Evolutionary conservation across 2,113 vertebrate species (phyloP), one percentile per base, ranked within the genome.

Genomic region (Labeo rohita): DNA sequence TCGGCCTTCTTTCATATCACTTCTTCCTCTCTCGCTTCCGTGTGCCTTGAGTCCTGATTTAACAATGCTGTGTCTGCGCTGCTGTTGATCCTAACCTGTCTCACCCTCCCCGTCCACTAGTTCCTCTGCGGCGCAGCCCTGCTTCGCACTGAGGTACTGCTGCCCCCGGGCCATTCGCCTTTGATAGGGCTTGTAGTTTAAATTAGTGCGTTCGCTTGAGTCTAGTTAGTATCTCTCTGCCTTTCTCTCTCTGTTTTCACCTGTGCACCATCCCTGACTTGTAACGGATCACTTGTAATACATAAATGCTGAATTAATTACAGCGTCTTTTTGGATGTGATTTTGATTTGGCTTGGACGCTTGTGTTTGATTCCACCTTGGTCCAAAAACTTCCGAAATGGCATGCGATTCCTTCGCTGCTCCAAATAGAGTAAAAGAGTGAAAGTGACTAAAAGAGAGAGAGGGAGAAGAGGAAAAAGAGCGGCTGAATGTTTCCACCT

Each of bases 401-500:
- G 79, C 59, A 83, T 63, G 63, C 43, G 4, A n/a, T 65, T 68
- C 12, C 16, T 82, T 47, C 10, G 1, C 63, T 68, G 23, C 63
- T 52, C 45, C 47, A 70, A 73, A 86, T 54, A 39, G 50, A 49
- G 54, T 45, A 36, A 43, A 63, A 21, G 56, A 59, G 68, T 47
- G 74, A 63, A 63, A 59, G 68, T 54, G 61, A 78, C n/a, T 59
- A 28, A 85, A 80, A 72, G 83, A 65, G 45, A 49, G 18, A 3
- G 72, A 74, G 54, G 21, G 23, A 85, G 80, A n/a, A 85, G 88
- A 86, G 86, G 87, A 88, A 88, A 82, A 75, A 83, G 85, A 91
- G 91, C 82, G 90, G 87, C 91, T 93, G 92, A 93, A 93, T 92
- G 90, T 94, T 95, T 95, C 93, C 93, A 95, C 94, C 94, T 94